Conservation (phyloP, 2,797 vertebrate genomes). For the Gila robusta region DNA sequence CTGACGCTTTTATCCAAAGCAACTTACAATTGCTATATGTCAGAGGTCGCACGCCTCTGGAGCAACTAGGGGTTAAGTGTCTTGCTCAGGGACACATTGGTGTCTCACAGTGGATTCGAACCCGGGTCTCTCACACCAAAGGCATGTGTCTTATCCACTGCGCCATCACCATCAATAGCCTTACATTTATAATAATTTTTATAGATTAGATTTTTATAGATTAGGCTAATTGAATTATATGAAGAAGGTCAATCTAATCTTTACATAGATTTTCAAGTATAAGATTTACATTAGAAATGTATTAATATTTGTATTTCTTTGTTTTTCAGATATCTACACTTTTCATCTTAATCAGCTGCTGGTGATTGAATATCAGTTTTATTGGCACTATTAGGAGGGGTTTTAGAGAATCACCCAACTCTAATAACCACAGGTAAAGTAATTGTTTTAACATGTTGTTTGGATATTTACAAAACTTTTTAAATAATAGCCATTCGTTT, state of each 20-base stretch:
- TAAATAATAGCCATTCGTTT: not conserved
- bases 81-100: too few species aligned
- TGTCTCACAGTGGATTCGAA: too few species aligned
- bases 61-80: too few species aligned
- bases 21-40: too few species aligned
- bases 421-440: not conserved
- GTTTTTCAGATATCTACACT: not conserved
- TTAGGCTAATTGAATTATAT: not conserved
- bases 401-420: not conserved
- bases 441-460: not conserved
- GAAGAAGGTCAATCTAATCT: not conserved
- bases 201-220: not conserved
- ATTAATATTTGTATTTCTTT: not conserved
- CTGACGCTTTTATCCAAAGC: too few species aligned
- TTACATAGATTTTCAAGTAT: not conserved
- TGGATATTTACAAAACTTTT: not conserved
- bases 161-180: too few species aligned
- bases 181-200: not conserved
- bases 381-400: not conserved
- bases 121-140: too few species aligned
- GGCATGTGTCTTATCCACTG: too few species aligned
- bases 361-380: not conserved
- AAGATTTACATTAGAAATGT: not conserved
- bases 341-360: not conserved
- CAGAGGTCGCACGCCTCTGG: too few species aligned